Evolutionary conservation across 2,113 vertebrate species (phyloP), one percentile per base, ranked within the genome.

Genomic region (Saguinus imperator): DNA sequence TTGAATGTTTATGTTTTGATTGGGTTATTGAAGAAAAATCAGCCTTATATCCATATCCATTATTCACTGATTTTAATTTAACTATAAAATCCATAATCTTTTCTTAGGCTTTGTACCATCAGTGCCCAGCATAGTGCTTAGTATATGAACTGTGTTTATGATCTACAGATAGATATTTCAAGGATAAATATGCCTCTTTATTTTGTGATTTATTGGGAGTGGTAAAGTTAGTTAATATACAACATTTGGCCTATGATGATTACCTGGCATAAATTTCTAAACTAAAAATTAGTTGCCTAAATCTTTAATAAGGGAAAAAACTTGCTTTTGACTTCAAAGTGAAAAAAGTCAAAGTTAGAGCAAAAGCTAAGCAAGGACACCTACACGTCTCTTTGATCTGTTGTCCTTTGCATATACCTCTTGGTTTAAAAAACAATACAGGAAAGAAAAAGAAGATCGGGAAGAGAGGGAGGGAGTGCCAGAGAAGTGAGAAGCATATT

Each of bases 341-440:
- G 43, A 96, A 43, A 94, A 66, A 88, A 43, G 43, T 4, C 32
- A 35, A 81, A 87, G 58, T 61, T 89, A n/a, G 43, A 77, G 16
- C 6, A 66, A 92, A 95, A 86, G 16, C 29, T 50, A 37, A 68
- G 35, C 20, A 96, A 85, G 64, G 7, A 55, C 37, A 52, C 4
- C 23, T 94, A 20, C 1, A n/a, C 40, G 13, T 84, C 16, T 77
- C 43, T 90, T 10, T 61, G 2, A 45, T 64, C 25, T 52, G 20
- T 17, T 86, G 64, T 72, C 58, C 37, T 52, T 66, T 58, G 40
- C 35, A 57, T 68, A n/a, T 57, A 8, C 13, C 48, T 77, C 52
- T 91, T 93, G 29, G 12, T 73, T 96, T 94, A 77, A 84, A 80
- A 95, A 90, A 82, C 25, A 89, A 89, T 37, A 76, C 20, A 66